Evolutionary conservation across 2,888 invertebrate species (phyloP).

Genomic region (Calameuta filiformis): DNA sequence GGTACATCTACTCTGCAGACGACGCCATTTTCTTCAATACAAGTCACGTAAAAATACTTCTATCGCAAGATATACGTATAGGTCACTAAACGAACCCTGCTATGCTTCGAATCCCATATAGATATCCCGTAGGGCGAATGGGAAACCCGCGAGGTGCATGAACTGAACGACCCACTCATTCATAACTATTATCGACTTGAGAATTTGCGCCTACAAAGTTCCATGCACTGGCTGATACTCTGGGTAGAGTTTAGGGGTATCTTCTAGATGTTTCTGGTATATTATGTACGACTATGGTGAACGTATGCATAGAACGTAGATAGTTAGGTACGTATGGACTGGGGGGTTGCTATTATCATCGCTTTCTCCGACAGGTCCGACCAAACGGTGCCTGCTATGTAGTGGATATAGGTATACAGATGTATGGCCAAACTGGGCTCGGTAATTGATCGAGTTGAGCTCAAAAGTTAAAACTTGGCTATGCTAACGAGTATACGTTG

Average conservation of each 20-base stretch:
- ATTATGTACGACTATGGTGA: neutral
- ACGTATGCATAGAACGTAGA: neutral
- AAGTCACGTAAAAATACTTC: neutral
- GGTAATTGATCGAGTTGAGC: neutral
- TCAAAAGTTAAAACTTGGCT: neutral
- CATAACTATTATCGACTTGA: conserved; percentile 15
- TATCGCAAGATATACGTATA: neutral
- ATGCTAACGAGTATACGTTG: neutral
- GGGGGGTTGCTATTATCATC: neutral
- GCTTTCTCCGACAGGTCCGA: neutral
- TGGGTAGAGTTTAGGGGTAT: neutral
- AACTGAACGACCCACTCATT: neutral
- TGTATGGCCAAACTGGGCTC: neutral
- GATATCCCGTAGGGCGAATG: neutral
- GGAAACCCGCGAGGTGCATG: neutral
- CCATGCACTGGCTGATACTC: neutral
- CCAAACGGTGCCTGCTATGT: neutral
- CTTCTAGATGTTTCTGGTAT: neutral
- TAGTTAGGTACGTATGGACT: neutral
- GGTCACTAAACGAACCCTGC: neutral
- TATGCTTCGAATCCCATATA: neutral
- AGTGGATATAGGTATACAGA: neutral
- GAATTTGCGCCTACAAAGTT: neutral
- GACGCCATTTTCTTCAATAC: neutral
- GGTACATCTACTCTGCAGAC: neutral